These are phyloP conservation scores for Gymnocheta viridis DNA, from an alignment of 2,888 invertebrate genomes.

Conservation along the genomic window DNA sequence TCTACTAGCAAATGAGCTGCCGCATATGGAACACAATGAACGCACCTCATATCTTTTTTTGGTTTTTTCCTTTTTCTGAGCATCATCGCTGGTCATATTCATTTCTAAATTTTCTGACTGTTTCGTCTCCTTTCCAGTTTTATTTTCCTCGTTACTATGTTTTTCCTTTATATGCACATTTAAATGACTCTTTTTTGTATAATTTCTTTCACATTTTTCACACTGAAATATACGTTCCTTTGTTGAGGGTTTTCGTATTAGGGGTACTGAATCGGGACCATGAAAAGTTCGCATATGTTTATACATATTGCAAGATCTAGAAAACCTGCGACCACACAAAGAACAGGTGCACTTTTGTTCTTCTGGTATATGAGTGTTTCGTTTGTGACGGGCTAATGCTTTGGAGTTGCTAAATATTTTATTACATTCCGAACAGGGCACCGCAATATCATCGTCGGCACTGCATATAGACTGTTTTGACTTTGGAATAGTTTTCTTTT, in stretches of 20 bases:
- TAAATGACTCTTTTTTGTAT: constrained; percentile 78
- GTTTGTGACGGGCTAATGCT: constrained; percentile 49
- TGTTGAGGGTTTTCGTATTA: constrained; percentile 60
- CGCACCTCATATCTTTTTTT: constrained; percentile 74
- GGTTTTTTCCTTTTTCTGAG: constrained; percentile 78
- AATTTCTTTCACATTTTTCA: constrained; percentile 76
- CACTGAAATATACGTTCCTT: constrained; percentile 80
- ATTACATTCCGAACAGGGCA: constrained; percentile 58
- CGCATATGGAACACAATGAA: constrained; percentile 58
- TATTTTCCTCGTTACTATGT: constrained; percentile 58
- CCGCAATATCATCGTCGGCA: constrained; percentile 55
- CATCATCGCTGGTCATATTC: background rate
- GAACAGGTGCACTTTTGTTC: constrained; percentile 84
- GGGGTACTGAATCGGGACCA: constrained; percentile 59
- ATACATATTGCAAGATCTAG: constrained; percentile 84
- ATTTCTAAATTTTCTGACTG: background rate
- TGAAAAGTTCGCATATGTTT: constrained; percentile 81
- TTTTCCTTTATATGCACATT: constrained; percentile 76
- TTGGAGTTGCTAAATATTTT: constrained; percentile 64
- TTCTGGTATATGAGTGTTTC: constrained; percentile 78
- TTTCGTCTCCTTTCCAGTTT: background rate
- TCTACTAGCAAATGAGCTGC: constrained; percentile 59
- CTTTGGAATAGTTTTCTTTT: constrained; percentile 73
- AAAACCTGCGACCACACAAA: constrained; percentile 84
- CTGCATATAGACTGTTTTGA: background rate